These are phyloP conservation scores for Otus sunia DNA, from an alignment of 2,113 vertebrate species.

Conservation along the genomic window DNA sequence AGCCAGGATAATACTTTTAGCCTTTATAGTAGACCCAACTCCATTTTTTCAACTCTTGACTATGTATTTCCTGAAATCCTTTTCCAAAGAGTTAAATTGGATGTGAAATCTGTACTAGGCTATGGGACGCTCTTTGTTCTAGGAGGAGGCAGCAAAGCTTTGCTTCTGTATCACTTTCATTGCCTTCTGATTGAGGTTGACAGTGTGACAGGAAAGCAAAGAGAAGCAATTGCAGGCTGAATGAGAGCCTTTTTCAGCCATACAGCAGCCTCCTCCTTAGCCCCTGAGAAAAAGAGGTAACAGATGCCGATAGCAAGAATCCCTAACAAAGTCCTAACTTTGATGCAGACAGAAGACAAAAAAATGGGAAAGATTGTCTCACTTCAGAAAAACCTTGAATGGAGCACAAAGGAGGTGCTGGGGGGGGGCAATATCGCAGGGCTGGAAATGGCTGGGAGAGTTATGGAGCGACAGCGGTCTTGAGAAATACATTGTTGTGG, in stretches of 20 bases:
- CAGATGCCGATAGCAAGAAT: slow-evolving; percentile 83
- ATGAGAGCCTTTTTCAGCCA: slow-evolving; percentile 95
- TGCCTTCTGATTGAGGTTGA: slow-evolving; percentile 98
- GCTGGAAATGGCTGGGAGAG: slow-evolving; percentile 61
- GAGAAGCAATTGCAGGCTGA: slow-evolving; percentile 90
- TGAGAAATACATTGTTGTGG: slow-evolving; percentile 28
- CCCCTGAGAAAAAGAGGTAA: slow-evolving; percentile 82
- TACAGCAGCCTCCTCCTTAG: slow-evolving; percentile 81
- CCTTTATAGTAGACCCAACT: slow-evolving; percentile 87
- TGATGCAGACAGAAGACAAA: slow-evolving; percentile 76
- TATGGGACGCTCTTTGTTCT: slow-evolving; percentile 93
- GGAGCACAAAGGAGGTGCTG: slow-evolving; percentile 71
- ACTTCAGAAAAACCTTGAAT: slow-evolving; percentile 72
- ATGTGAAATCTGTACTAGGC: slow-evolving; percentile 99
- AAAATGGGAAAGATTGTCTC: slow-evolving; percentile 74
- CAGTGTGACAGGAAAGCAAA: slow-evolving; percentile 95
- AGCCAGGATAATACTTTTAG: slow-evolving; percentile 91
- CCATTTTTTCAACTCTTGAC: slow-evolving; percentile 88
- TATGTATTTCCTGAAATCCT: slow-evolving; percentile 90
- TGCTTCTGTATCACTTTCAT: slow-evolving; percentile 86
- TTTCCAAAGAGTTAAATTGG: slow-evolving; percentile 98
- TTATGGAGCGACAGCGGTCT: background rate
- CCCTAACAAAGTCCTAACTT: slow-evolving; percentile 86
- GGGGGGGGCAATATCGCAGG: slow-evolving; percentile 33
- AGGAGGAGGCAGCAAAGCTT: slow-evolving; percentile 82